A percentile compares a stretch with the other conserved stretches of the same genome.
Evolutionary conservation across 1,140 invertebrate genomes (phyloP).

Genomic region (Babylonia areolata): DNA sequence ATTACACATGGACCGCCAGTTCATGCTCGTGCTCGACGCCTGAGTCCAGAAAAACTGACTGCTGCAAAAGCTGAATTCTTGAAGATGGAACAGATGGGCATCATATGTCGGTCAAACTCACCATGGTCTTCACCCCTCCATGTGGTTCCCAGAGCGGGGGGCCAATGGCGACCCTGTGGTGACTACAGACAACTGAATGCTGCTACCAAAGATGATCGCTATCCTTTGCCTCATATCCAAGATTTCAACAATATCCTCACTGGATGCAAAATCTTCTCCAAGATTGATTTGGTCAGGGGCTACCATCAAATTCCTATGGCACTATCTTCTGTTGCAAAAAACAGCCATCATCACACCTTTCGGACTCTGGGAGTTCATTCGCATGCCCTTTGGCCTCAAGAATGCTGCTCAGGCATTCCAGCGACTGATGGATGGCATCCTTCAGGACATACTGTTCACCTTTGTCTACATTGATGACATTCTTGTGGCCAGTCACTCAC

Average conservation of each 20-base stretch:
- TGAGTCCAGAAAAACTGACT: slow-evolving; percentile 31
- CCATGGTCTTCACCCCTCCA: slow-evolving; percentile 75
- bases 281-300: slow-evolving; percentile 45
- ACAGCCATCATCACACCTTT: slow-evolving; percentile 54
- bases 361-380: slow-evolving; percentile 52
- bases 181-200: slow-evolving; percentile 77
- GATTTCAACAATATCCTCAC: slow-evolving; percentile 29
- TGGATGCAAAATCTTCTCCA: slow-evolving; percentile 39
- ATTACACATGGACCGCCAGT: no score
- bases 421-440: slow-evolving; percentile 31
- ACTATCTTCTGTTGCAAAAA: slow-evolving; percentile 37
- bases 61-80: slow-evolving; percentile 46
- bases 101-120: slow-evolving; percentile 38
- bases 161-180: slow-evolving; percentile 66
- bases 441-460: no score
- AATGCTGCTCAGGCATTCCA: slow-evolving; percentile 40
- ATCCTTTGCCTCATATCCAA: slow-evolving; percentile 29
- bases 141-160: slow-evolving; percentile 46
- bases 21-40: no score
- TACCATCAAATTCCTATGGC: slow-evolving; percentile 52
- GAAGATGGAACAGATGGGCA: slow-evolving; percentile 40
- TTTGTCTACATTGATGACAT: no score
- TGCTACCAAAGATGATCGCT: slow-evolving; percentile 57
- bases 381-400: slow-evolving; percentile 40
- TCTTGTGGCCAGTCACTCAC: no score